These are phyloP conservation scores for Orgyia antiqua DNA, from an alignment of 2,888 invertebrate species.

Conservation along the genomic window DNA sequence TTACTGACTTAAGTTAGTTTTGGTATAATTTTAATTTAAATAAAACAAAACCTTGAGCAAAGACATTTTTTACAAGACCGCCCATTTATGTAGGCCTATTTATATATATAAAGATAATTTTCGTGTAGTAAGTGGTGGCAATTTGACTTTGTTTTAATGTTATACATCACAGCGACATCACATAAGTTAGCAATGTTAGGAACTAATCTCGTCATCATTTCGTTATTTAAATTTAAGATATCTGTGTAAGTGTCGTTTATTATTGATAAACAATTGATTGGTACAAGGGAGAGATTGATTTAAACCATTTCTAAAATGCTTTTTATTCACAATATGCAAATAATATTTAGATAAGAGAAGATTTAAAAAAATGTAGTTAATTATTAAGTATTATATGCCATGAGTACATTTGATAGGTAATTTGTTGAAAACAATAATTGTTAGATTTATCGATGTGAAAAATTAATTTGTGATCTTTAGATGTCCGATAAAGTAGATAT, in stretches of 20 bases:
- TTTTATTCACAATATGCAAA: conserved; percentile 56
- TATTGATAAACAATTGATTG: conserved; percentile 48
- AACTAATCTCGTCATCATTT: conserved; percentile 36
- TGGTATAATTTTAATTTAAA: too few relatives aligned
- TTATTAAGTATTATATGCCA: conserved; percentile 50
- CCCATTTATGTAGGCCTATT: conserved; percentile 41
- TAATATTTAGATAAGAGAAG: conserved; percentile 46
- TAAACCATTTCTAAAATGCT: conserved; percentile 65
- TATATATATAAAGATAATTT: conserved; percentile 21
- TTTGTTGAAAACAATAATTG: conserved; percentile 66
- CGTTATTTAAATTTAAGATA: conserved; percentile 28
- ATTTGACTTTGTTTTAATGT: conserved; percentile 20
- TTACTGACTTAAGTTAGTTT: too few relatives aligned
- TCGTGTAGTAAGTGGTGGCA: conserved; percentile 20
- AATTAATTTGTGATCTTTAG: conserved; percentile 59
- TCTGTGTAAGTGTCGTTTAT: conserved; percentile 60
- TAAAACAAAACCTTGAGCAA: too few relatives aligned
- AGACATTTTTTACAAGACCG: too few relatives aligned
- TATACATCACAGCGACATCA: conserved; percentile 37
- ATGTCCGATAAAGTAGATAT: conserved; percentile 43
- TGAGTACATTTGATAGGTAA: conserved; percentile 56
- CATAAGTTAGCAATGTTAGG: conserved; percentile 32
- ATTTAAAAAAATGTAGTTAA: conserved; percentile 56
- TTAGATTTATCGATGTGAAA: conserved; percentile 64
- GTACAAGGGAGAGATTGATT: conserved; percentile 68